Conservation (phyloP, 2,888 invertebrate species). For the Lissocephala sabroskyi region DNA sequence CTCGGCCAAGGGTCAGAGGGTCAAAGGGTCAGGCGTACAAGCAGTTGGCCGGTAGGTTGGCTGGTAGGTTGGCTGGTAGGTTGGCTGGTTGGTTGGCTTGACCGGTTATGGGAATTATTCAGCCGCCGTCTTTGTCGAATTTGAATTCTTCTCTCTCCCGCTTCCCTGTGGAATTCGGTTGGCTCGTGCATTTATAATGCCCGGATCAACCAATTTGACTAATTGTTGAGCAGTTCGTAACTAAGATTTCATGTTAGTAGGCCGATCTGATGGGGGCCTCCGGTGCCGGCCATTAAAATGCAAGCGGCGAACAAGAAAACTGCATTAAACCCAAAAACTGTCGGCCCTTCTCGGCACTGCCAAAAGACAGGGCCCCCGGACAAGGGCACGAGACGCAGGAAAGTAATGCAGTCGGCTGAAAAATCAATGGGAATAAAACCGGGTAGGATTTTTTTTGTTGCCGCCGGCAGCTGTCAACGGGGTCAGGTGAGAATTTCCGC, state of each 20-base stretch:
- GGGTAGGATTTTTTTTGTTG: no score
- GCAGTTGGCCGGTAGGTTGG: no score
- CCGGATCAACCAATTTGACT: slow-evolving; percentile 40
- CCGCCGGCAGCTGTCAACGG: no score
- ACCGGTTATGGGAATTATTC: no score
- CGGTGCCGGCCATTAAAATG: slow-evolving; percentile 39
- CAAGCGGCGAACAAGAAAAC: slow-evolving; percentile 52
- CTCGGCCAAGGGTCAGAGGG: slow-evolving; percentile 36
- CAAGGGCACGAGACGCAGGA: not conserved
- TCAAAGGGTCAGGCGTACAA: slow-evolving; percentile 18
- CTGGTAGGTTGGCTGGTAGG: not conserved
- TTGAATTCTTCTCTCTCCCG: no score
- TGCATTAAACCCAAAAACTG: slow-evolving; percentile 38
- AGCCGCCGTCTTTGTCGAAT: no score
- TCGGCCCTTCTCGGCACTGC: slow-evolving; percentile 12
- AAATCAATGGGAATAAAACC: not conserved
- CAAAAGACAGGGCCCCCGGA: not conserved
- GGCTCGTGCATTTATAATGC: not conserved
- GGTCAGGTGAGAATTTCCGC: no score
- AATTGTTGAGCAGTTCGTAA: slow-evolving; percentile 31
- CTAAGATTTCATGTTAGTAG: slow-evolving; percentile 9
- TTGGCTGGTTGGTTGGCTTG: slow-evolving; percentile 17
- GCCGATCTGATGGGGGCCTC: not conserved
- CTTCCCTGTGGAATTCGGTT: no score
- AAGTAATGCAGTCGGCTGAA: not conserved